A percentile compares a stretch with the other conserved stretches of the same genome.
Evolutionary conservation across 1,140 invertebrate genomes (phyloP).

Genomic region (Drosophila pachea): DNA sequence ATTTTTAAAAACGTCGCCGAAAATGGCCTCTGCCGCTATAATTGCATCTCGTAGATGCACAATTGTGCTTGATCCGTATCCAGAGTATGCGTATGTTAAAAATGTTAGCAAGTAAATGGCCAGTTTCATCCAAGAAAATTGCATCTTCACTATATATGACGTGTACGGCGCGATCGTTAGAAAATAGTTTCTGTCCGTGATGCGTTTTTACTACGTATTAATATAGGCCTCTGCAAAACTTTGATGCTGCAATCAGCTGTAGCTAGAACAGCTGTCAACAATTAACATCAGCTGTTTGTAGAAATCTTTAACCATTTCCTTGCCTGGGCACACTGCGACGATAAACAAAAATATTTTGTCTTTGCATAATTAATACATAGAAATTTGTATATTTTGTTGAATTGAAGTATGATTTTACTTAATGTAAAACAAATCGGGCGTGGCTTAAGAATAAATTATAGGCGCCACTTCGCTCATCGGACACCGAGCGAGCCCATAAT

Average conservation of each 20-base stretch:
- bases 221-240: slow-evolving; percentile 18
- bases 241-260: slow-evolving; percentile 37
- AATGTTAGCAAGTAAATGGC: slow-evolving; percentile 87
- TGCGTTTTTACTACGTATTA: slow-evolving; percentile 20
- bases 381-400: neutral
- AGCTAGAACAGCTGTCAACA: slow-evolving; percentile 2
- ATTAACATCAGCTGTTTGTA: slow-evolving; percentile 22
- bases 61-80: slow-evolving; percentile 87
- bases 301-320: neutral
- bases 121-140: slow-evolving; percentile 86
- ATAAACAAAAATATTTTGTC: slow-evolving; percentile 1
- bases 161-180: neutral
- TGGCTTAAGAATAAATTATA: slow-evolving; percentile 1
- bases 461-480: slow-evolving; percentile 11
- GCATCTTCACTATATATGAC: slow-evolving; percentile 75
- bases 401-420: slow-evolving; percentile 27
- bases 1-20: slow-evolving; percentile 87
- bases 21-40: slow-evolving; percentile 86
- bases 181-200: neutral
- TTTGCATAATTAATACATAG: slow-evolving; percentile 23
- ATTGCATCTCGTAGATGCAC: slow-evolving; percentile 87
- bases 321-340: slow-evolving; percentile 19
- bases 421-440: slow-evolving; percentile 8
- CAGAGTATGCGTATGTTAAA: slow-evolving; percentile 87
- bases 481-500: too few relatives aligned